These are phyloP conservation scores for Marasmarcha lunaedactyla DNA, from an alignment of 2,888 invertebrate genomes.

Conservation along the genomic window DNA sequence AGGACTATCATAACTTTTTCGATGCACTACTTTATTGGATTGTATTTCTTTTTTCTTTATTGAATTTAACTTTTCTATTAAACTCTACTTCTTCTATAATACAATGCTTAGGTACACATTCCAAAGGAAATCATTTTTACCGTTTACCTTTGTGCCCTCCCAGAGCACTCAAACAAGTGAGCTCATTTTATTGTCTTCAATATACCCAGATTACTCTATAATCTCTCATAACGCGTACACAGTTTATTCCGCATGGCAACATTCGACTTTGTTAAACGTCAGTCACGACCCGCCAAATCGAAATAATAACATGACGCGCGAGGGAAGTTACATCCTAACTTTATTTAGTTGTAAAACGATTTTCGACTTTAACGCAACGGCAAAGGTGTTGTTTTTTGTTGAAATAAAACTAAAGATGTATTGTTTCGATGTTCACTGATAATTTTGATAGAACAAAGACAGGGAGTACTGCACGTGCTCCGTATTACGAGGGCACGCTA, in stretches of 20 bases:
- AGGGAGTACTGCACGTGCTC: constrained; percentile 51
- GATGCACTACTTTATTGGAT: too few relatives aligned
- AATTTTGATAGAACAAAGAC: constrained; percentile 59
- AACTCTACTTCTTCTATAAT: too few relatives aligned
- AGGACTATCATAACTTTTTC: too few relatives aligned
- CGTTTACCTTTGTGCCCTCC: constrained; percentile 30
- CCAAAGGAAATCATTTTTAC: too few relatives aligned
- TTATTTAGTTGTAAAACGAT: constrained; percentile 8
- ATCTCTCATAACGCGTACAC: constrained; percentile 66
- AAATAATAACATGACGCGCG: constrained; percentile 53
- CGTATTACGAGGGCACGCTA: constrained; percentile 51
- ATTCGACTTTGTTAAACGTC: constrained; percentile 57
- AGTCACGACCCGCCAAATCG: constrained; percentile 63
- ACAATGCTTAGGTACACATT: too few relatives aligned
- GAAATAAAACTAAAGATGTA: constrained; percentile 11
- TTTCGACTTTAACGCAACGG: constrained; percentile 12
- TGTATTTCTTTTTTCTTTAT: too few relatives aligned
- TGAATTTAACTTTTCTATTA: too few relatives aligned
- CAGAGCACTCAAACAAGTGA: constrained; percentile 28
- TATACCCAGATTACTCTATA: constrained; percentile 67
- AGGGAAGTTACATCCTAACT: constrained; percentile 19
- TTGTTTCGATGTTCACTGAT: constrained; percentile 18
- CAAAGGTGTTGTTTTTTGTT: constrained; percentile 19
- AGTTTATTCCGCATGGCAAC: constrained; percentile 69
- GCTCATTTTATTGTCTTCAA: constrained; percentile 69